Evolutionary conservation across 2,888 invertebrate species (phyloP), one percentile per base, ranked within the genome.

Genomic region (Dusona sp.): DNA sequence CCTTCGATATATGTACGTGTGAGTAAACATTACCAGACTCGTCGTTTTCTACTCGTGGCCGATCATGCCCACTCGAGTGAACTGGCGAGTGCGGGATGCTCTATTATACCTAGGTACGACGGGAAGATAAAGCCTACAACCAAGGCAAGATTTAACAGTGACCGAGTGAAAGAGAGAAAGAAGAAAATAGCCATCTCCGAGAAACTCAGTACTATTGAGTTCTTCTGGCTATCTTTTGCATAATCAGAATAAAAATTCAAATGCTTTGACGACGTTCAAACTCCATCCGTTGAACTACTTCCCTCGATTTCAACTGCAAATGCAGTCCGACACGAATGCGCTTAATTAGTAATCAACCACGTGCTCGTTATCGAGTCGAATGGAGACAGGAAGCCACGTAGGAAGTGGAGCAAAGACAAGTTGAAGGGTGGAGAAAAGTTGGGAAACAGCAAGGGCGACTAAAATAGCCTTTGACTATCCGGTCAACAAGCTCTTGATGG

Each of bases 261-360:
- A 64, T 16, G 9, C 64, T 38, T 73, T 13, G 79, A 48, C 72
- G 6, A 54, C 25, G 16, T 77, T 54, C 42, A 7, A 36, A 38
- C 42, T 79, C 29, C 29, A 61, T 77, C 64, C 73, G 29, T 45
- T 80, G 61, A 65, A 70, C 65, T 57, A 36, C 11, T 48, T 75
- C 36, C 19, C 70, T 54, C 57, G 80, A 72, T 57, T 19, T 38
- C 7, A 36, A 48, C 36, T 45, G 45, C 67, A 75, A 65, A 61
- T 61, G 42, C 45, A 82, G 13, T 36, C n/a, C n/a, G 68, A 29
- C 74, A 54, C 64, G 78, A 82, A 82, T 45, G 68, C 78, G 78
- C 73, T 85, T 79, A 85, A 85, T 81, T 85, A 82, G 82, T 82
- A 82, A 85, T 85, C 85, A 78, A 79, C 73, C 25, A 11, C 22